Percentiles rank a stretch among this genome's conserved stretches.
Evolutionary conservation across 2,888 invertebrate species (phyloP).

Genomic region (Thysanoteuthis rhombus): DNA sequence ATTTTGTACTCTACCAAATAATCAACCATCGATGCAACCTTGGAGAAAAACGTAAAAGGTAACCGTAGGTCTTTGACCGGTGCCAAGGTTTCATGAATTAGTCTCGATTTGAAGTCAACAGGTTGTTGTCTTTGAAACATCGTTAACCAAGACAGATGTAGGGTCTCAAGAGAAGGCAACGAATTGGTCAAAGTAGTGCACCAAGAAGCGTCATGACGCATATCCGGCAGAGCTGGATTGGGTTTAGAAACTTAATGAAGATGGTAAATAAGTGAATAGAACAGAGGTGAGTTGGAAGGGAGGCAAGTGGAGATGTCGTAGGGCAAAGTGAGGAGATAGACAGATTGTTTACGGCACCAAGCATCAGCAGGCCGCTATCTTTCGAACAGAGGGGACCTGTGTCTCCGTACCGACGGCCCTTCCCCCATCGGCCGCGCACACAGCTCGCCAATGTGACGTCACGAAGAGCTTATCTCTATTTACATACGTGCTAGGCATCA

Average conservation of each 20-base stretch:
- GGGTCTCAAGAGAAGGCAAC: background rate
- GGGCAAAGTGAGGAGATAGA: background rate
- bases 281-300: background rate
- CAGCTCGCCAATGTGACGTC: background rate
- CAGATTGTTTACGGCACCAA: background rate
- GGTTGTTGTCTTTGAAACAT: background rate
- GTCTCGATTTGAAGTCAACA: background rate
- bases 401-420: background rate
- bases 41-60: too few species aligned
- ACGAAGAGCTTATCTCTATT: background rate
- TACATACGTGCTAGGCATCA: background rate
- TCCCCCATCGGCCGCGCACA: background rate
- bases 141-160: too few species aligned
- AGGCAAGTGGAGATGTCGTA: background rate
- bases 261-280: background rate
- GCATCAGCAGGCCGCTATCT: constrained; percentile 12
- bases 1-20: too few species aligned
- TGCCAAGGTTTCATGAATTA: background rate
- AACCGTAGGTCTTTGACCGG: too few species aligned
- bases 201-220: background rate
- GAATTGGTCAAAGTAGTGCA: background rate
- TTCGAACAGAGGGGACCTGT: background rate
- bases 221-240: background rate
- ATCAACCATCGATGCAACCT: too few species aligned
- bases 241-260: background rate